Base-by-base conservation (phyloP, 2,888 invertebrate genomes). In the Penaeus monodon region DNA sequence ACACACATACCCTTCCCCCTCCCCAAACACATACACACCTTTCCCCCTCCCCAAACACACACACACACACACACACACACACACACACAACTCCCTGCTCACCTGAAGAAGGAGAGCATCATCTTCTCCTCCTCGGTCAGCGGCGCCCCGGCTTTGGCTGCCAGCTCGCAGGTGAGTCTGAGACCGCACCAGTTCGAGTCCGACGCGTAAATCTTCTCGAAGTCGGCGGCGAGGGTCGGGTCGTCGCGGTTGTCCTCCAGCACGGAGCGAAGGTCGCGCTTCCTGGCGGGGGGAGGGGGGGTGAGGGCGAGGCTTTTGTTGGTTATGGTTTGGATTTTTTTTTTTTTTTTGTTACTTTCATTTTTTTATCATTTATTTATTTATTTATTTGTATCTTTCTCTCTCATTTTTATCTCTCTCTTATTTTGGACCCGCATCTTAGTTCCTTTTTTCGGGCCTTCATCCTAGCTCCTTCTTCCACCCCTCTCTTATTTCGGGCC, bases 131-230 rank as follows among this genome's bases (percentile, higher is more conserved):
- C 66, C 7, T 65, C 66, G 64, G 63, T 63, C 6, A 88, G 88
- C 12, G 79, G 76, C 10, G 49, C 22, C 22, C 80, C 77, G 29
- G 81, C 84, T 57, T 79, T 74, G 27, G 84, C 88, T 1, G 88
- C 81, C 66, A 88, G 81, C 68, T 88, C 88, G n/a, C 88, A 88
- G 24, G 85, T 84, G 70, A 88, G 85, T 65, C 85, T 64, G 57
- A 88, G 78, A 33, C 76, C 68, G 57, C 88, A 88, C 88, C 85
- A 85, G 76, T 81, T 68, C 27, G 24, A 38, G 77, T 81, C 88
- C 2, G 64, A 27, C 24, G 70, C 78, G 78, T 78, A 88, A 29
- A 88, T 79, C n/a, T 57, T 63, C 57, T 49, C 84, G 44, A 85
- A 49, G 57, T 63, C n/a, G 63, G 70, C 44, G 33, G 49, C n/a